A percentile compares a stretch with the other conserved stretches of the same genome.
These are phyloP conservation scores for Drosophila parvula DNA, from an alignment of 1,140 invertebrate species.

Conservation along the genomic window DNA sequence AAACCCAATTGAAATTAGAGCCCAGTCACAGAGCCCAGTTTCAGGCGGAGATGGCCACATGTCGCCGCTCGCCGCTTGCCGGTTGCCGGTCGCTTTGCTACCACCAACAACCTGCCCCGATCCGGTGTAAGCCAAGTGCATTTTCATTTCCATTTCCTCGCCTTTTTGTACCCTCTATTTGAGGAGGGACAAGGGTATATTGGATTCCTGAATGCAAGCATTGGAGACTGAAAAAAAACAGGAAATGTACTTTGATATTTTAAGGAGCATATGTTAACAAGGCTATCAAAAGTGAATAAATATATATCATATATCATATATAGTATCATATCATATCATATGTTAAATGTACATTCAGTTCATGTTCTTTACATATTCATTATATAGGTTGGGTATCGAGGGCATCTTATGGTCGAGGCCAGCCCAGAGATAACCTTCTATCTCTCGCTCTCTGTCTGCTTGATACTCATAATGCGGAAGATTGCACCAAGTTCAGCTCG, in stretches of 20 bases:
- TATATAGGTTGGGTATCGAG: not conserved
- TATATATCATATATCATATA: no score
- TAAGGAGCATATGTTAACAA: not conserved
- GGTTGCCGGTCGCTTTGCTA: constrained; percentile 13
- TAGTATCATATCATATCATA: no score
- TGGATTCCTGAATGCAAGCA: no score
- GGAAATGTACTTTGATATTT: not conserved
- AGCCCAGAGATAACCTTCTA: not conserved
- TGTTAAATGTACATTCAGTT: not conserved
- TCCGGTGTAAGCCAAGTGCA: constrained; percentile 71
- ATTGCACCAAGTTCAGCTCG: constrained; percentile 67
- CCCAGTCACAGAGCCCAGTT: constrained; percentile 60
- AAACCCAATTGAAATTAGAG: constrained; percentile 82
- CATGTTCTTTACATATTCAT: not conserved
- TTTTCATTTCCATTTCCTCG: constrained; percentile 70
- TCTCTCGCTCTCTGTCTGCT: constrained; percentile 8
- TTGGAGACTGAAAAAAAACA: no score
- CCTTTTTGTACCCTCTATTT: constrained; percentile 3
- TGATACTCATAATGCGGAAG: constrained; percentile 80
- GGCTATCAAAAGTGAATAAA: not conserved
- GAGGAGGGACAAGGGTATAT: not conserved
- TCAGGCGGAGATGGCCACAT: constrained; percentile 57
- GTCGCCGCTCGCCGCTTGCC: constrained; percentile 52
- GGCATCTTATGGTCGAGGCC: not conserved
- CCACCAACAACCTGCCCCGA: constrained; percentile 14